Evolutionary conservation across 2,113 vertebrate species (phyloP).

Genomic region (Cryptotis parvus): DNA sequence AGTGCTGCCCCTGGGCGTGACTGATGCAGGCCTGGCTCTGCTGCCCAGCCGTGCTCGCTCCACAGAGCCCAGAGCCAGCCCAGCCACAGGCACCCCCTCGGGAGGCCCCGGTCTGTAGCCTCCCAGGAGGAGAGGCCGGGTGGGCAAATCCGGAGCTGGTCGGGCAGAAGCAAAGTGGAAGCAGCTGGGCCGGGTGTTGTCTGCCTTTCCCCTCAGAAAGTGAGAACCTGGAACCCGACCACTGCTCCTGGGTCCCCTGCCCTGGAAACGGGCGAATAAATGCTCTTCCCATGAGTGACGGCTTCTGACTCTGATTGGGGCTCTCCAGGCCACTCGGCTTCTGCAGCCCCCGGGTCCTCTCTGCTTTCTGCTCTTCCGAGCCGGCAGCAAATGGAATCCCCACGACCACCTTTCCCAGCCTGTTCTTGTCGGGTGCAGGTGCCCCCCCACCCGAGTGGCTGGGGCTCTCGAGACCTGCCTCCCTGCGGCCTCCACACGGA

Average conservation of each 20-base stretch:
- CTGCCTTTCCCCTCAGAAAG: conserved; percentile 63
- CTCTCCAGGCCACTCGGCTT: conserved; percentile 22
- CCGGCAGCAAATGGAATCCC: not conserved
- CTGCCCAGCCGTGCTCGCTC: not conserved
- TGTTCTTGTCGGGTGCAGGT: not conserved
- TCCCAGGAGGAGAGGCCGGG: conserved; percentile 32
- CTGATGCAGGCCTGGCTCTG: not conserved
- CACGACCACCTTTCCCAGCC: not conserved
- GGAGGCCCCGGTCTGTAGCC: not conserved
- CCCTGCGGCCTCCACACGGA: not conserved
- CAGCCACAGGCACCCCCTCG: conserved; percentile 17
- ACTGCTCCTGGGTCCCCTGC: conserved; percentile 39
- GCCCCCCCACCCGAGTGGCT: not conserved
- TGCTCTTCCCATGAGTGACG: conserved; percentile 58
- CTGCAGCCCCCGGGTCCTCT: not conserved
- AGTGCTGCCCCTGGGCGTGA: conserved; percentile 9
- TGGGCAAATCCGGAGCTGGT: conserved; percentile 33
- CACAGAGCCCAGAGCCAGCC: not conserved
- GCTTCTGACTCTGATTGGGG: conserved; percentile 28
- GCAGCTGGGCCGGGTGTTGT: not conserved
- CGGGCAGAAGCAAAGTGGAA: not conserved
- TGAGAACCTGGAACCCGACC: conserved; percentile 58
- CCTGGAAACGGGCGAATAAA: conserved; percentile 80
- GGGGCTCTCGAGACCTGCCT: not conserved
- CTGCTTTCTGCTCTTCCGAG: not conserved